Evolutionary conservation across 2,797 vertebrate genomes (phyloP), one percentile per base, ranked within the genome.

Genomic region (Distichodus sexfasciatus): DNA sequence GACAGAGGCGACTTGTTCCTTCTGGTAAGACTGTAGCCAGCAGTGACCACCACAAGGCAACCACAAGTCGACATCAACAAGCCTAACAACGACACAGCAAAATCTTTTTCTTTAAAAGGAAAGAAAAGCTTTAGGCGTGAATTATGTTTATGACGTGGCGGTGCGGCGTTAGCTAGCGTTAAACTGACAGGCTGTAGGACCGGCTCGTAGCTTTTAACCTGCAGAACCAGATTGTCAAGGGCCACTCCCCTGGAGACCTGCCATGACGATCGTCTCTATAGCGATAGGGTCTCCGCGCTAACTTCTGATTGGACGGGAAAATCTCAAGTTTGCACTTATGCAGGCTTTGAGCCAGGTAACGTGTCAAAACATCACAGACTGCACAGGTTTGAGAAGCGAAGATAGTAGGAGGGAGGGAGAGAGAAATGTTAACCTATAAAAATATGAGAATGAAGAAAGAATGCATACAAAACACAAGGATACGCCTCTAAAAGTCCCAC

Each of bases 141-240:
- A 28, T 41, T 36, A 59, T 43, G 47, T 36, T 21, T 19, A 29
- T 26, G 12, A 44, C 28, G 28, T 26, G 10, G 23, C 28, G 38
- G 33, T 33, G 3, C 26, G 19, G 10, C 36, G 28, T 50, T 17
- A 26, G 58, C 19, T 48, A 4, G 19, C 3, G 10, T 58, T 40
- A 23, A n/a, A 57, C 44, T 58, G 58, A 64, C 51, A 71, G 28
- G 70, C 47, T 10, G 54, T 29, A 40, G 61, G 55, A 74, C 71
- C 47, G 28, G 74, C 71, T 74, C 19, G 15, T 38, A 53, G 29
- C n/a, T 73, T 67, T 67, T 26, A 46, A 72, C 77, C 46, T 43
- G 70, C 73, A 71, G 46, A 76, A 74, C 79, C 66, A 65, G 79
- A 71, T 69, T 66, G 53, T 62, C 76, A 68, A 71, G 67, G 29